phyloP scores from a whole-genome alignment of 2,888 invertebrate genomes.

The Chrysolina oricalcia region DNA sequence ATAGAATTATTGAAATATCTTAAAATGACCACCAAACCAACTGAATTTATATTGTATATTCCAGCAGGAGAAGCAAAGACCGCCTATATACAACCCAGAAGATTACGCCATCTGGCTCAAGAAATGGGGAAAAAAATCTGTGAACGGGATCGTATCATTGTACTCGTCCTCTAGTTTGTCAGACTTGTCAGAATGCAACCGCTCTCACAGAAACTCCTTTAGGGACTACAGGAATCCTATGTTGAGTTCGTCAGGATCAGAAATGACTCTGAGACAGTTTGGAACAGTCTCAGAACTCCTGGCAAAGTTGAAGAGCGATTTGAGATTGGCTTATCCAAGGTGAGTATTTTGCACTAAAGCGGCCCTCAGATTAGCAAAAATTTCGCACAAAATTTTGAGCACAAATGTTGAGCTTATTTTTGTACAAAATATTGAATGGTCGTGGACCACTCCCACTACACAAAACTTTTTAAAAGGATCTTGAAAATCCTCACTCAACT shows the following conservation, averaged over 20 bases:
- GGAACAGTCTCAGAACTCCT: slow-evolving; percentile 90
- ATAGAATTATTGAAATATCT: too few species aligned
- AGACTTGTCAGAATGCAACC: slow-evolving; percentile 60
- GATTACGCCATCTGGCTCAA: slow-evolving; percentile 87
- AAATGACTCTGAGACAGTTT: slow-evolving; percentile 92
- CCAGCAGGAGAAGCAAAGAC: slow-evolving; percentile 84
- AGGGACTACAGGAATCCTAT: slow-evolving; percentile 78
- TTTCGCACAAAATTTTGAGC: too few species aligned
- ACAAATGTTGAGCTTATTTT: too few species aligned
- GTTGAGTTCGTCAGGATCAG: slow-evolving; percentile 80
- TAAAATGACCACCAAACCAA: too few species aligned
- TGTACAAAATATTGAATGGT: too few species aligned
- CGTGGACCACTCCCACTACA: too few species aligned
- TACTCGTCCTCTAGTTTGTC: slow-evolving; percentile 63
- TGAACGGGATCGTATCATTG: slow-evolving; percentile 67
- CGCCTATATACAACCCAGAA: slow-evolving; percentile 92
- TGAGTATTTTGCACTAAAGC: slow-evolving; percentile 69
- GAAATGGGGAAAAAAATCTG: slow-evolving; percentile 84
- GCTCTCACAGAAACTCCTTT: slow-evolving; percentile 62
- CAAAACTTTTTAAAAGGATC: too few species aligned
- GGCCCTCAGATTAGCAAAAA: too few species aligned
- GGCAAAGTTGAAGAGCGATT: slow-evolving; percentile 88
- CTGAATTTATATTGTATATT: not conserved
- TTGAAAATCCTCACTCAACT: too few species aligned
- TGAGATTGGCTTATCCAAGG: slow-evolving; percentile 92